Percentiles rank a stretch among this genome's conserved stretches.
Evolutionary conservation across 2,113 vertebrate species (phyloP).

Genomic region (Pangasianodon hypophthalmus): DNA sequence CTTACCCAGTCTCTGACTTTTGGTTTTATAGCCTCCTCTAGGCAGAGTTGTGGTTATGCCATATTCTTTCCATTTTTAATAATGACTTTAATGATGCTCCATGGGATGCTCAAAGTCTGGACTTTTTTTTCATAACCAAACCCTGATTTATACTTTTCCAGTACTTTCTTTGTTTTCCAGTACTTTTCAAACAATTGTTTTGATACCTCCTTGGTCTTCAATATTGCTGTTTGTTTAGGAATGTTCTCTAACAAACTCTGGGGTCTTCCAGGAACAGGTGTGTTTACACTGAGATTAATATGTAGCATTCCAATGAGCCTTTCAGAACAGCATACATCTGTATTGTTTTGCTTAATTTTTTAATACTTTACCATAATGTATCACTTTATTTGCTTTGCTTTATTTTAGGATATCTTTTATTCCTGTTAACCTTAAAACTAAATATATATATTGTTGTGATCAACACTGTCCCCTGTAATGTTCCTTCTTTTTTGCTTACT

Average conservation of each 20-base stretch:
- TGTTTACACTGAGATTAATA: neutral
- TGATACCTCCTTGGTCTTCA: neutral
- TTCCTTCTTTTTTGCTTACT: neutral
- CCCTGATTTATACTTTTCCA: neutral
- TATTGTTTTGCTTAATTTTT: neutral
- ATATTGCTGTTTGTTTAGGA: neutral
- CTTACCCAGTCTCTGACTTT: neutral
- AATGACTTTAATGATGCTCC: neutral
- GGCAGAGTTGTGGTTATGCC: neutral
- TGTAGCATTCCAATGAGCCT: neutral
- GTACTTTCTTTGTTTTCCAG: neutral
- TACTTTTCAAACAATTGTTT: neutral
- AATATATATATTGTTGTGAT: neutral
- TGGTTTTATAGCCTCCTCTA: neutral
- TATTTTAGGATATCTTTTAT: neutral
- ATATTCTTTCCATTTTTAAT: neutral
- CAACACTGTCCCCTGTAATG: neutral
- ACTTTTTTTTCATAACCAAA: neutral
- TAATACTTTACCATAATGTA: neutral
- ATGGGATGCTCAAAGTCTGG: neutral
- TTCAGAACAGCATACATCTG: neutral
- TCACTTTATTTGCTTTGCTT: neutral
- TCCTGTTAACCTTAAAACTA: neutral
- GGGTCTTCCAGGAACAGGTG: neutral
- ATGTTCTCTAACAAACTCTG: neutral